phyloP scores from a whole-genome alignment of 2,113 vertebrate species.

The Corythoichthys haematopterus region DNA sequence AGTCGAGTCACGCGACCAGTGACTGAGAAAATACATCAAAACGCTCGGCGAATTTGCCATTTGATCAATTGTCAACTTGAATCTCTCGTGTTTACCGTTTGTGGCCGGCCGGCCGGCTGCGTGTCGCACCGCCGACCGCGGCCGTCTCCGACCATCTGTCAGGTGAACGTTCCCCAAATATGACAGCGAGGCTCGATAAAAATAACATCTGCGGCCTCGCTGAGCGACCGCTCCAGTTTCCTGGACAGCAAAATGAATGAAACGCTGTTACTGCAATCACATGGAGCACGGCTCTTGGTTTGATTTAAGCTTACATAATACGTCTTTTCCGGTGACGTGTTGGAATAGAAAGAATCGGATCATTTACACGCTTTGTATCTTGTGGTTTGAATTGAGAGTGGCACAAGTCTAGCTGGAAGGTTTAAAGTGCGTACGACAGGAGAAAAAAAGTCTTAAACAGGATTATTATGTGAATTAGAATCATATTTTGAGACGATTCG shows the following conservation, averaged over 20 bases:
- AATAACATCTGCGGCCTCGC: slow-evolving; percentile 8
- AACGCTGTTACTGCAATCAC: neutral
- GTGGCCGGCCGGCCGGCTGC: neutral
- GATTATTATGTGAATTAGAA: no score
- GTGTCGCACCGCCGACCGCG: neutral
- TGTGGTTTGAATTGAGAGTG: slow-evolving; percentile 8
- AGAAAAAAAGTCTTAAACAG: no score
- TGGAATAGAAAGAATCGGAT: neutral
- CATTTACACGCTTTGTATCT: neutral
- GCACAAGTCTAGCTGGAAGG: no score
- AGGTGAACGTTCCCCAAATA: slow-evolving; percentile 9
- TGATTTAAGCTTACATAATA: slow-evolving; percentile 14
- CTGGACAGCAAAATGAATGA: slow-evolving; percentile 21
- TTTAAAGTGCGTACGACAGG: no score
- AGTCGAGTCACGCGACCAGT: no score
- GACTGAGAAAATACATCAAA: neutral
- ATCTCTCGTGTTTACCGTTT: neutral
- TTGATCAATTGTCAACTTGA: neutral
- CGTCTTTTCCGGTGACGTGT: neutral
- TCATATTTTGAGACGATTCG: no score
- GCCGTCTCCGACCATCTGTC: slow-evolving; percentile 2
- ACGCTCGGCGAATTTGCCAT: neutral
- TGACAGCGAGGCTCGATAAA: slow-evolving; percentile 9
- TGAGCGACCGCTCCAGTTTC: neutral
- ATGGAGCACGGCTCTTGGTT: slow-evolving; percentile 1